Conservation (phyloP, 2,888 invertebrate genomes). For the Andrena bucephala region DNA sequence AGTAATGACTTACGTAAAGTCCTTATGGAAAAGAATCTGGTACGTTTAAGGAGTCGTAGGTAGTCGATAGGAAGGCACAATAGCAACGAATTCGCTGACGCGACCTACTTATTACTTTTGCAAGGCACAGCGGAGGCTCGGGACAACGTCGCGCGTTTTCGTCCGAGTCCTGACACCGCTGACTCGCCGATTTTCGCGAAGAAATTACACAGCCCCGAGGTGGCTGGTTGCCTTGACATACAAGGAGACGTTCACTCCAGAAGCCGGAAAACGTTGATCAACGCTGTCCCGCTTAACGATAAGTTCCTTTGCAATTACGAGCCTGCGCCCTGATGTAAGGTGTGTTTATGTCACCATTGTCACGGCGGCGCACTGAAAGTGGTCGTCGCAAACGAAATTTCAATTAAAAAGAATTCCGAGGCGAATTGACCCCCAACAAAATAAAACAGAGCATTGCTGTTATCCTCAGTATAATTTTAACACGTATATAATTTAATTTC, state of each 20-base stretch:
- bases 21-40: not conserved
- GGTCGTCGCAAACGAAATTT: not conserved
- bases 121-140: constrained; percentile 13
- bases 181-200: constrained; percentile 47
- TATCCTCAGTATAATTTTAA: not conserved
- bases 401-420: not conserved
- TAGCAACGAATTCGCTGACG: constrained; percentile 28
- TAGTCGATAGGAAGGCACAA: not conserved
- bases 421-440: not conserved
- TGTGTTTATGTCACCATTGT: constrained; percentile 26
- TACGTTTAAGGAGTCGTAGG: not conserved
- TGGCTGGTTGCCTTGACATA: constrained; percentile 66
- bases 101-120: constrained; percentile 37
- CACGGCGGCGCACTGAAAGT: not conserved
- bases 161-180: constrained; percentile 36
- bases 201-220: constrained; percentile 33
- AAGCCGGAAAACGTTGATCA: constrained; percentile 69
- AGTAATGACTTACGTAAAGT: not conserved
- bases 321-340: constrained; percentile 29
- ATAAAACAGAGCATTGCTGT: not conserved
- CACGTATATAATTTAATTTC: too few species aligned
- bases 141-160: constrained; percentile 27
- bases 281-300: constrained; percentile 33
- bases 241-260: constrained; percentile 45
- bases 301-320: constrained; percentile 43